Base-by-base conservation (phyloP, 1,140 invertebrate genomes). In the Teleopsis dalmanni region DNA sequence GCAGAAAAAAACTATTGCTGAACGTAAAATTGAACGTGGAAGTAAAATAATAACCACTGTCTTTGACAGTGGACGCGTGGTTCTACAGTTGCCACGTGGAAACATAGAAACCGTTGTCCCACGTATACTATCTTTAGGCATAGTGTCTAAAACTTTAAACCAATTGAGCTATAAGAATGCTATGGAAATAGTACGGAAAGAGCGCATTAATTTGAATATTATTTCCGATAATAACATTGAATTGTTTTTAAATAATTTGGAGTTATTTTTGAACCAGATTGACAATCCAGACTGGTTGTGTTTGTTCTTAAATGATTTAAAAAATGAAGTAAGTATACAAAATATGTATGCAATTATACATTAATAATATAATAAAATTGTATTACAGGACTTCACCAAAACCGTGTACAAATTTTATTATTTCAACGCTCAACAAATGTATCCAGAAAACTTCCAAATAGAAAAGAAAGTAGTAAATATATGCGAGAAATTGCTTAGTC, bases 181-280 rank as follows among this genome's bases (percentile, higher is more conserved):
- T 0, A 85, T 94, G 66, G 73, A 80, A 51, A 62, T 91, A 22
- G 82, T 94, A 78, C 80, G 85, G 27, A 88, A 85, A 56, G 87
- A 95, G 62, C 80, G 91, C 35, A 88, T 96, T 13, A 90, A 95
- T 74, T 73, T 95, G 19, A 96, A 95, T 73, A 74, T 95, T n/a
- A 74, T 95, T 10, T 81, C 83, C 64, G 93, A 96, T 72, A 85
- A 93, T 60, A 75, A 91, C 74, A 82, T 86, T 6, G 36, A 69
- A 18, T 62, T 72, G 18, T 91, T 91, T 62, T 52, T 82, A 0
- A 50, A 72, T 4, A 76, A 82, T 46, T 70, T 80, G 6, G 54
- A 74, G 14, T 70, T 72, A 54, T 87, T 94, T 72, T 73, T 93
- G 46, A 56, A 74, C 1, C 71, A 82, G 52, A 73, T 86, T 45